Conservation (phyloP, 2,797 vertebrate genomes). For the Caiman crocodilus region DNA sequence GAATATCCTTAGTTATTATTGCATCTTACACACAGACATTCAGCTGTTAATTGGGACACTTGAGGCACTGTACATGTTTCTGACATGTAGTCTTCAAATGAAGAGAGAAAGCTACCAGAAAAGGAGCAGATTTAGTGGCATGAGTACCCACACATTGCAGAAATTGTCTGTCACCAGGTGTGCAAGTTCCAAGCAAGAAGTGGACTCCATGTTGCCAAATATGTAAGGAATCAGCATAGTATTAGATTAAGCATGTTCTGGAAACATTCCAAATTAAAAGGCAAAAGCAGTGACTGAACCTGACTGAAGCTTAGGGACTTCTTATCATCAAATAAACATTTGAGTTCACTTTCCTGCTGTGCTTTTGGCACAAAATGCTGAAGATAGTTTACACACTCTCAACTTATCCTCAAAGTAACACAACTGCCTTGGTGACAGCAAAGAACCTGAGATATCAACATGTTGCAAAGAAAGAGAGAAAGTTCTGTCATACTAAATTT, state of each 20-base stretch:
- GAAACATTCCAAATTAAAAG: conserved; percentile 16
- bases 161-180: neutral
- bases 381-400: conserved; percentile 63
- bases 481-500: conserved; percentile 67
- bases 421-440: conserved; percentile 59
- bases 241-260: neutral
- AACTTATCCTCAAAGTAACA: conserved; percentile 63
- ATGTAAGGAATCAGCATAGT: neutral
- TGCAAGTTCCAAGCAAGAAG: conserved; percentile 4
- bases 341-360: conserved; percentile 51
- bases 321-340: conserved; percentile 31
- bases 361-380: conserved; percentile 39
- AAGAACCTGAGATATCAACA: conserved; percentile 65
- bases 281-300: conserved; percentile 35
- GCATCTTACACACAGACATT: neutral
- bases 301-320: conserved; percentile 43
- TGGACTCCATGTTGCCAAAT: neutral
- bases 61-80: neutral
- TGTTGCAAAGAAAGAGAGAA: conserved; percentile 61
- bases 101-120: neutral
- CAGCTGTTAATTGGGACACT: neutral
- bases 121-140: neutral
- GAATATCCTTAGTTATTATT: neutral
- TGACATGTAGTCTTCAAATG: neutral
- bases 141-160: neutral